Conservation (phyloP, 2,797 vertebrate species). For the Lacerta agilis region DNA sequence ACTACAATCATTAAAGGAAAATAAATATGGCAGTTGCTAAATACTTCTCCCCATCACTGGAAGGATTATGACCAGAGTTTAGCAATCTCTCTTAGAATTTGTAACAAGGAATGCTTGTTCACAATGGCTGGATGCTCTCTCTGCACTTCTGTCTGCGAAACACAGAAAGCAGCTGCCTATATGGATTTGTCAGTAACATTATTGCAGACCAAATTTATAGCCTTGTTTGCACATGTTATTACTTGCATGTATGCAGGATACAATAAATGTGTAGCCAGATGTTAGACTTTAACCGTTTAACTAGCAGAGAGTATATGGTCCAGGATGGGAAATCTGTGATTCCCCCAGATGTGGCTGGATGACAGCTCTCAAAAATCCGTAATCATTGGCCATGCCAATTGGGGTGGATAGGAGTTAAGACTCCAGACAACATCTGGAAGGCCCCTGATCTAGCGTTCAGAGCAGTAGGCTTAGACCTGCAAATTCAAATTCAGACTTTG, state of each 20-base stretch:
- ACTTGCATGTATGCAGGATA: neutral
- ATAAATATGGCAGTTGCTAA: neutral
- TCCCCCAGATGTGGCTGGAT: neutral
- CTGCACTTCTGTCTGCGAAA: neutral
- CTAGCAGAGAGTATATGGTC: neutral
- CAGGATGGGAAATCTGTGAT: too few species aligned
- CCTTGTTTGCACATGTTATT: neutral
- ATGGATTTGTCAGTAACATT: neutral
- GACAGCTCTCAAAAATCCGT: neutral
- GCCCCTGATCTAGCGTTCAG: neutral
- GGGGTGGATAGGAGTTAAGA: neutral
- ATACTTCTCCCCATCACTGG: neutral
- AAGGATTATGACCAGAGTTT: neutral
- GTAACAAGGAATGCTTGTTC: neutral
- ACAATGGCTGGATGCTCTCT: neutral
- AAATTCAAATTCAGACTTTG: neutral
- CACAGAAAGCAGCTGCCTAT: neutral
- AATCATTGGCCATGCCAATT: neutral
- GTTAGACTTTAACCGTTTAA: neutral
- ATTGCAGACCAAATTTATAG: neutral
- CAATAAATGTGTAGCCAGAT: neutral
- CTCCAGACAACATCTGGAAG: neutral
- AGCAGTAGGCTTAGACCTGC: neutral
- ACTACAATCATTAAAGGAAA: neutral
- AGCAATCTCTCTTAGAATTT: neutral